Base-by-base conservation (phyloP, 2,888 invertebrate species). In the Drosophila flavopinicola region DNA sequence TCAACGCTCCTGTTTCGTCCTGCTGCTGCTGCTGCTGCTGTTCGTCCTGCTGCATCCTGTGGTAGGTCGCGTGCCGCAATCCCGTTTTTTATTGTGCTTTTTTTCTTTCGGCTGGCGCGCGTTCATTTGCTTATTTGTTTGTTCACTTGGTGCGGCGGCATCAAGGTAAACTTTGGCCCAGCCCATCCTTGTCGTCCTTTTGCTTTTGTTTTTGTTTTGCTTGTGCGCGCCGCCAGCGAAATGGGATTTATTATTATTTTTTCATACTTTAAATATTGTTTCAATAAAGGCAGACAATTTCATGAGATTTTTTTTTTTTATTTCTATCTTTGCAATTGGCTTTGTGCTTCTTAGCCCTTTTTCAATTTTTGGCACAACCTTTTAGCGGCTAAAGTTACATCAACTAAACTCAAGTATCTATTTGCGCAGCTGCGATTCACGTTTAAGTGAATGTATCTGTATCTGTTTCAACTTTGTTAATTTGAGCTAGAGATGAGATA, bases 51-150 rank as follows among this genome's bases (percentile, higher is more conserved):
- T 74, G 76, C 70, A 68, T 74, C 66, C 86, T 78, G 76, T 77
- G 84, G 87, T 87, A 84, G 83, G 85, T 85, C 85, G 85, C 87
- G 84, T 84, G 87, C 87, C 84, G 59, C 83, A 87, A 82, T 79
- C 85, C 48, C 85, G 71, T 69, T 58, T 63, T 51, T 77, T 82
- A 85, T 86, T 86, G 87, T 80, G 85, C 82, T 78, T 87, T 85
- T 79, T 65, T 56, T 74, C 82, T 78, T 84, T 65, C 53, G 77
- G 63, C 51, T 4, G 11, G 68, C 78, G 77, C 73, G 78, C 76
- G 79, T 85, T 79, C 83, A 75, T 87, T 84, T 77, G 86, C 80
- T 75, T 82, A 88, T 87, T 85, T 85, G 77, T 87, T 86, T 85
- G 78, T 78, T 70, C 73, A 85, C 78, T 76, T 80, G 73, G 67